Percentiles rank a stretch among this genome's conserved stretches.
These are phyloP conservation scores for Goniozus legneri DNA, from an alignment of 1,140 invertebrate genomes.

Conservation along the genomic window DNA sequence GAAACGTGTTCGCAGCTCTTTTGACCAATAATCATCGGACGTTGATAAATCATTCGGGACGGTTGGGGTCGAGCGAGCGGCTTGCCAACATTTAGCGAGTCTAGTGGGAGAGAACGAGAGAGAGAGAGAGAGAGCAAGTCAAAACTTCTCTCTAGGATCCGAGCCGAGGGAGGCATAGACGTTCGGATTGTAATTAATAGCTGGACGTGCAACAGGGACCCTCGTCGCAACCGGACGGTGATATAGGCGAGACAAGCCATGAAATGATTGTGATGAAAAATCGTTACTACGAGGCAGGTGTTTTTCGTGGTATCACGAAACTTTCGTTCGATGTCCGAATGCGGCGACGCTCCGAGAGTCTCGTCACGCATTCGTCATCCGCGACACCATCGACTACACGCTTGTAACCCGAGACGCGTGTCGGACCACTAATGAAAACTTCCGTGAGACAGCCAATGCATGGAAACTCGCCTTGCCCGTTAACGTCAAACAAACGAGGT, in stretches of 20 bases:
- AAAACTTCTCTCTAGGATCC: no score
- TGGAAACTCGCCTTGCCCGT: no score
- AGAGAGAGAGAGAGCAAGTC: not conserved
- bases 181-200: constrained; percentile 10
- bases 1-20: no score
- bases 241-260: constrained; percentile 14
- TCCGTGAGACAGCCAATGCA: no score
- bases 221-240: constrained; percentile 4
- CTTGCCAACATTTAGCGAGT: no score
- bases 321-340: no score
- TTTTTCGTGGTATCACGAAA: constrained; percentile 9
- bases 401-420: not conserved
- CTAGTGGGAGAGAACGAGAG: constrained; percentile 1
- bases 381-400: constrained; percentile 4
- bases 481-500: no score
- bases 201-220: not conserved
- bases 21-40: no score
- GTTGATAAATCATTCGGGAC: no score
- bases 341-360: constrained; percentile 16
- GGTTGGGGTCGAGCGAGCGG: no score
- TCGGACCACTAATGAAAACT: no score
- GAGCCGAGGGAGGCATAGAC: no score
- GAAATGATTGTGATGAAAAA: constrained; percentile 30
- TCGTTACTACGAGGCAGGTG: constrained; percentile 35
- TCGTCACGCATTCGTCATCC: constrained; percentile 24